Conservation (phyloP, 1,140 invertebrate species). For the Episyrphus balteatus region DNA sequence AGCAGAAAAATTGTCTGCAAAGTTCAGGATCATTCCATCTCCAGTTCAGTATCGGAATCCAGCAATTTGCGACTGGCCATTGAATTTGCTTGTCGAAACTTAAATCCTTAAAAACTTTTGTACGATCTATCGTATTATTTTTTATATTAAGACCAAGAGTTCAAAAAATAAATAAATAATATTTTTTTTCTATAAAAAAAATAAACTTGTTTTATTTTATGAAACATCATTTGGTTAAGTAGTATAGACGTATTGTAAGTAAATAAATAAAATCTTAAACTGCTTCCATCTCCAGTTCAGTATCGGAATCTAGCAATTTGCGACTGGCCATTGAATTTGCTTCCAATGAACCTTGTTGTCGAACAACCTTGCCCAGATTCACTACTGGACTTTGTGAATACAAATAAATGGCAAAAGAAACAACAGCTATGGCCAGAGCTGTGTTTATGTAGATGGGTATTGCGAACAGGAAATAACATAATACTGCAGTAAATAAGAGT, state of each 20-base stretch:
- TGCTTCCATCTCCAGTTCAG: conserved; percentile 27
- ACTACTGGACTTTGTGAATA: conserved; percentile 85
- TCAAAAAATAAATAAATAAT: too few relatives aligned
- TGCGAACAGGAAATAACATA: conserved; percentile 80
- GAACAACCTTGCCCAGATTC: conserved; percentile 37
- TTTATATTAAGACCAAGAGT: too few relatives aligned
- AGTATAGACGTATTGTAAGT: too few relatives aligned
- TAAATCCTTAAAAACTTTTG: too few relatives aligned
- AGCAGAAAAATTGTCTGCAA: too few relatives aligned
- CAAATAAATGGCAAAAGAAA: conserved; percentile 70
- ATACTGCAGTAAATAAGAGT: conserved; percentile 78
- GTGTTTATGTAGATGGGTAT: conserved; percentile 81
- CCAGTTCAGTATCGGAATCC: conserved; percentile 22
- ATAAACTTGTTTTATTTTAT: too few relatives aligned
- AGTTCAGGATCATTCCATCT: too few relatives aligned
- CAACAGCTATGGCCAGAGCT: conserved; percentile 67
- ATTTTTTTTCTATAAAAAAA: too few relatives aligned
- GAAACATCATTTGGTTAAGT: too few relatives aligned
- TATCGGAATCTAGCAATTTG: conserved; percentile 21
- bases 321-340: conserved; percentile 4
- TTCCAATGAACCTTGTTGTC: conserved; percentile 13
- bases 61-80: conserved; percentile 14
- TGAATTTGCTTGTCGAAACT: conserved; percentile 9
- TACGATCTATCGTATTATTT: too few relatives aligned
- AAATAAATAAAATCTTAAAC: conserved; percentile 11